Percentiles rank a stretch among this genome's conserved stretches.
Evolutionary conservation across 2,888 invertebrate species (phyloP).

Genomic region (Tortricodes alternella): DNA sequence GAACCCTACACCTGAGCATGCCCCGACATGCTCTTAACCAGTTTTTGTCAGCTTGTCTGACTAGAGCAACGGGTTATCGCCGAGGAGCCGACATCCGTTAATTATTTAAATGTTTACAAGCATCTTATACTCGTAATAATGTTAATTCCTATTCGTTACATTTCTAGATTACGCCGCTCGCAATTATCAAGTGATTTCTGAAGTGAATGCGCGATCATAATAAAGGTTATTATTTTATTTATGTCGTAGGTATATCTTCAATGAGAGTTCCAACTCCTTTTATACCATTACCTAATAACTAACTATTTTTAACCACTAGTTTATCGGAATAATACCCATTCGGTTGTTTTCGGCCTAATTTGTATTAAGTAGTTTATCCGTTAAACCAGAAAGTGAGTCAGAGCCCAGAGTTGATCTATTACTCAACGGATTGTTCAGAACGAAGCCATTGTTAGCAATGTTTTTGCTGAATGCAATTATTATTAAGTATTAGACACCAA

Average conservation of each 20-base stretch:
- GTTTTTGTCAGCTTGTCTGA: conserved; percentile 44
- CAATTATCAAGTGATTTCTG: too few species aligned
- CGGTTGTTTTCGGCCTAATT: conserved; percentile 11
- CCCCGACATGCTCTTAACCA: too few species aligned
- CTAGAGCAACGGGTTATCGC: conserved; percentile 52
- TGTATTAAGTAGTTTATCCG: conserved; percentile 1
- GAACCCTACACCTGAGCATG: too few species aligned
- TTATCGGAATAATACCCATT: not conserved
- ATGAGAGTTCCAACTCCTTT: too few species aligned
- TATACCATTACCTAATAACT: too few species aligned
- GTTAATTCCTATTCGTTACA: conserved; percentile 31
- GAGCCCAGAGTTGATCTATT: conserved; percentile 53
- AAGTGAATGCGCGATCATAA: too few species aligned
- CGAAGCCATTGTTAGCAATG: conserved; percentile 63
- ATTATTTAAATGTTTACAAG: conserved; percentile 46
- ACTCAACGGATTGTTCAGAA: conserved; percentile 67
- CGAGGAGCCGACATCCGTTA: conserved; percentile 45
- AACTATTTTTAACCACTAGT: not conserved
- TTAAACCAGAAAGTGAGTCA: conserved; percentile 55
- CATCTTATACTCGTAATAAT: conserved; percentile 39
- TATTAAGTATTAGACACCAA: conserved; percentile 50
- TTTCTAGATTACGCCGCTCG: conserved; percentile 23
- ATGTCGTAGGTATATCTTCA: too few species aligned
- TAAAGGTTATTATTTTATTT: too few species aligned
- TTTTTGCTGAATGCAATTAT: conserved; percentile 69